These are phyloP conservation scores for Pararge aegeria DNA, from an alignment of 1,140 invertebrate species.

Conservation along the genomic window DNA sequence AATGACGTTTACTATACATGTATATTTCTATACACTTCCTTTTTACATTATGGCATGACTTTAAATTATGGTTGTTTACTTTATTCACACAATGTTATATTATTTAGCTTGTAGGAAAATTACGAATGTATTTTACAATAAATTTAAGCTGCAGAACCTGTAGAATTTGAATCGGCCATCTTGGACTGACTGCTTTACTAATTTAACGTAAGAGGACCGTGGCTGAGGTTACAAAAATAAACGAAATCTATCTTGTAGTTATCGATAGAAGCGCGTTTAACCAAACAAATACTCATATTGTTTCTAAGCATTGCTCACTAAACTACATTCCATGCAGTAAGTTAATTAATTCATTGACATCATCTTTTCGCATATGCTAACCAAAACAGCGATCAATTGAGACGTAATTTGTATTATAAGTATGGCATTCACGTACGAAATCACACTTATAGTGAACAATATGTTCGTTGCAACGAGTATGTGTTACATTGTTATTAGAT, in stretches of 20 bases:
- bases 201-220: too few relatives aligned
- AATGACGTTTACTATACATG: conserved; percentile 3
- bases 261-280: too few relatives aligned
- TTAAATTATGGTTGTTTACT: neutral
- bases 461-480: conserved; percentile 23
- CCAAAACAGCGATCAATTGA: conserved; percentile 14
- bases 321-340: too few relatives aligned
- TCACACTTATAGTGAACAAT: conserved; percentile 20
- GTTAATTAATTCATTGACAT: conserved; percentile 13
- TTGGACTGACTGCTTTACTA: too few relatives aligned
- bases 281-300: too few relatives aligned
- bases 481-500: conserved; percentile 27
- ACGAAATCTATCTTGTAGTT: too few relatives aligned
- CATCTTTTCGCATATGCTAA: conserved; percentile 6
- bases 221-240: too few relatives aligned
- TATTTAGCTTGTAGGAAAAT: too few relatives aligned
- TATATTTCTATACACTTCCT: neutral
- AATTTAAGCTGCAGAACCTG: too few relatives aligned
- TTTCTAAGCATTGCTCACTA: too few relatives aligned
- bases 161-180: too few relatives aligned
- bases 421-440: conserved; percentile 44
- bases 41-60: neutral
- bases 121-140: too few relatives aligned
- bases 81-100: neutral
- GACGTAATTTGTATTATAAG: conserved; percentile 19